These are phyloP conservation scores for Manis crassicaudata DNA, from an alignment of 2,797 vertebrate genomes.

Conservation along the genomic window DNA sequence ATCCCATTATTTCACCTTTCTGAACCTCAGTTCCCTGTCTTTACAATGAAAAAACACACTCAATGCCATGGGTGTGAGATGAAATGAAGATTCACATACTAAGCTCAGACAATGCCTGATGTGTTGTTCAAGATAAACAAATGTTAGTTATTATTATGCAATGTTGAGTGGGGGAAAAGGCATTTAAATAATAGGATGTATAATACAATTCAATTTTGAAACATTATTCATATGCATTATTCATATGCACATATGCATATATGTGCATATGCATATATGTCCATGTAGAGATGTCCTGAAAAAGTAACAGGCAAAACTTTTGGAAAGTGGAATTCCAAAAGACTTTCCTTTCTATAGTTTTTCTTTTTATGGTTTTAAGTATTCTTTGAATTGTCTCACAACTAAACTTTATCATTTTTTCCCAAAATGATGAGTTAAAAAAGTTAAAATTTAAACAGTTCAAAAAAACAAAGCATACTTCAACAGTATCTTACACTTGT, in stretches of 20 bases:
- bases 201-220: not conserved
- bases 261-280: not conserved
- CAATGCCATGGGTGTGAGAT: not conserved
- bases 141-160: not conserved
- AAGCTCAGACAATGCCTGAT: not conserved
- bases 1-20: not conserved
- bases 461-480: not conserved
- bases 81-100: not conserved
- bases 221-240: not conserved
- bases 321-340: not conserved
- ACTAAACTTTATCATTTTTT: not conserved
- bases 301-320: not conserved
- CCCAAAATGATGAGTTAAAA: not conserved
- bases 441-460: not conserved
- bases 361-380: not conserved
- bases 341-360: not conserved
- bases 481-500: not conserved
- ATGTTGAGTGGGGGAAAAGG: not conserved
- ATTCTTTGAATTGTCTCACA: not conserved
- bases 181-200: constrained; percentile 13
- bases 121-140: not conserved
- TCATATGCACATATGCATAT: not conserved
- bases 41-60: not conserved
- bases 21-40: constrained; percentile 27
- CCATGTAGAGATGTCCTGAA: not conserved